Conservation (phyloP, 2,888 invertebrate species). For the Sericinus montela region DNA sequence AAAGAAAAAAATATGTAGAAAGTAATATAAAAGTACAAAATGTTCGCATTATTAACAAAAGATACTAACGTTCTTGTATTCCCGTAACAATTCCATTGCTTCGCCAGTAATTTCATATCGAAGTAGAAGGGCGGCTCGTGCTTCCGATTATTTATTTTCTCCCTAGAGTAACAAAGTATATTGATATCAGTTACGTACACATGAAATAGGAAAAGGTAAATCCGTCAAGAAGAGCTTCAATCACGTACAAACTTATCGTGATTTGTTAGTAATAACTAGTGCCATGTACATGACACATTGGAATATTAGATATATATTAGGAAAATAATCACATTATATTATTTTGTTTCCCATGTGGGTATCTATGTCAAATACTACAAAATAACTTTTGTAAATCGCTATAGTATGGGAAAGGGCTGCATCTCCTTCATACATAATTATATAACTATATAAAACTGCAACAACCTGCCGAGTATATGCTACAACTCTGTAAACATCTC, state of each 20-base stretch:
- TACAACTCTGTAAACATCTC: too few relatives aligned
- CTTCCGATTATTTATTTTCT: constrained; percentile 53
- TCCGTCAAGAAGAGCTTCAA: constrained; percentile 8
- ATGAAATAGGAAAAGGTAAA: constrained; percentile 9
- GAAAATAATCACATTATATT: too few relatives aligned
- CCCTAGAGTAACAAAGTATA: constrained; percentile 36
- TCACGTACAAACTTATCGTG: constrained; percentile 4
- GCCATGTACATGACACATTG: too few relatives aligned
- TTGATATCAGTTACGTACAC: constrained; percentile 11
- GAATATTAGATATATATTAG: too few relatives aligned
- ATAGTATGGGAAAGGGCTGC: too few relatives aligned
- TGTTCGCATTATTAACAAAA: not conserved
- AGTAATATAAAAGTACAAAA: not conserved
- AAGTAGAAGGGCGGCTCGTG: constrained; percentile 67
- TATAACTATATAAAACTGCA: too few relatives aligned
- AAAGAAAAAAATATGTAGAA: not conserved
- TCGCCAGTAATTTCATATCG: constrained; percentile 56
- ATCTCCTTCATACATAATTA: too few relatives aligned
- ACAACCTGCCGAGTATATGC: too few relatives aligned
- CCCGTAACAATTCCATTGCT: constrained; percentile 68
- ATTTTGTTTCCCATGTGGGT: too few relatives aligned
- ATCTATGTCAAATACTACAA: too few relatives aligned
- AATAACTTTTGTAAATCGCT: too few relatives aligned
- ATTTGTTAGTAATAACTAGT: not conserved
- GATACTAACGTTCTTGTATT: constrained; percentile 37